Conservation (phyloP, 2,113 vertebrate species). For the Pseudorhombus dupliciocellatus region DNA sequence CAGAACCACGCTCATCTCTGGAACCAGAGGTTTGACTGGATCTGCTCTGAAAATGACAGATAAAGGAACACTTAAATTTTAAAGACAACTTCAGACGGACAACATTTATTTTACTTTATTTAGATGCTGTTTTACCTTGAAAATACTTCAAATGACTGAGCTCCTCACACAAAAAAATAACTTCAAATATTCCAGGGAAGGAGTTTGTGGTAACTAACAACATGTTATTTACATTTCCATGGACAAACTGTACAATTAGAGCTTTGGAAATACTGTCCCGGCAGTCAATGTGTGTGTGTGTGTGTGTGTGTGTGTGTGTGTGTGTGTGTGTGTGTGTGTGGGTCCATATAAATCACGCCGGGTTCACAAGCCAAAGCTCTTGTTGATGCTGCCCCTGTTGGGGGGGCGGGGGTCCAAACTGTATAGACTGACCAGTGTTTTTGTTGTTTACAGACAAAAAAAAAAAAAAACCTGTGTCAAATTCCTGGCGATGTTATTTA, state of each 20-base stretch:
- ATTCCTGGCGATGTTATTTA: not conserved
- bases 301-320: constrained; percentile 15
- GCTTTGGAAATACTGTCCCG: constrained; percentile 81
- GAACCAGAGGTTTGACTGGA: not conserved
- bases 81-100: not conserved
- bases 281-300: constrained; percentile 14
- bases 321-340: constrained; percentile 15
- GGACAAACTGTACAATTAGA: constrained; percentile 81
- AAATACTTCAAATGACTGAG: not conserved
- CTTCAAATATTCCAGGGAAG: constrained; percentile 71
- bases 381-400: constrained; percentile 6
- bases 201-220: constrained; percentile 74
- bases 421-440: constrained; percentile 1
- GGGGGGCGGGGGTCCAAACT: constrained; percentile 26
- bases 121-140: not conserved
- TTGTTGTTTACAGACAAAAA: not conserved
- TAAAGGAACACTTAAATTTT: not conserved
- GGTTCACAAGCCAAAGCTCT: constrained; percentile 40
- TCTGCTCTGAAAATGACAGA: not conserved
- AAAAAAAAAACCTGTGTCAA: not conserved
- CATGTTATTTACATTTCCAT: constrained; percentile 68
- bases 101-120: not conserved
- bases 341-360: constrained; percentile 5
- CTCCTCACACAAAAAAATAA: constrained; percentile 32
- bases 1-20: not conserved